Base-by-base conservation (phyloP, 2,888 invertebrate species). In the Morinoia aosen region DNA sequence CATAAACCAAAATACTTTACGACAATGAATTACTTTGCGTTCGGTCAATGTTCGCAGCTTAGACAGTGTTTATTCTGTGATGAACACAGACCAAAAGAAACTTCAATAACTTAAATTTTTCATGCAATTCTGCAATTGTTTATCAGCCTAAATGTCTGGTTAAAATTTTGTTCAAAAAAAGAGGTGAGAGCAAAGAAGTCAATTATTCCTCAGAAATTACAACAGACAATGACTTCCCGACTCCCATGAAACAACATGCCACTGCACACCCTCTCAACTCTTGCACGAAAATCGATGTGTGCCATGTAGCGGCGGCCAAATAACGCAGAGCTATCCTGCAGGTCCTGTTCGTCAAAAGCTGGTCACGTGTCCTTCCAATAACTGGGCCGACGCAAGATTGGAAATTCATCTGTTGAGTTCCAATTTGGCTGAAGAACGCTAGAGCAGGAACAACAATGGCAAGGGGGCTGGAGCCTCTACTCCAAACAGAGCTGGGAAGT, bases 371-470 rank as follows among this genome's bases (percentile, higher is more conserved):
- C 93, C n/a, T 57, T 33, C 93, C 93, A 93, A 93, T 93, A 93
- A 93, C 93, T 93, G 93, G 57, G 10, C 57, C 14, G 33, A 93
- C 33, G 93, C 57, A 57, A 57, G 93, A 93, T 93, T 93, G 93
- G 93, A 93, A 93, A 93, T 93, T 93, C 93, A 93, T 93, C 93
- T 93, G 57, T 57, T 93, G 93, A 93, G 93, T 93, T 93, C 93
- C 93, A 93, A 93, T 93, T 93, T 93, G 48, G 93, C 48, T 93
- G 93, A 93, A 93, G 93, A 93, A 93, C 57, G 93, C 93, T 7
- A 57, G 93, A 93, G 93, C 93, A 93, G 93, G 58, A 93, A 57
- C 93, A 93, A 93, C 93, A 93, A 93, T 93, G 93, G 93, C 57
- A 93, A 10, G 14, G 58, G 56, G 48, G 48, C 4, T 33, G 40